These are phyloP conservation scores for Aradus depressus DNA, from an alignment of 2,888 invertebrate genomes.

Conservation along the genomic window DNA sequence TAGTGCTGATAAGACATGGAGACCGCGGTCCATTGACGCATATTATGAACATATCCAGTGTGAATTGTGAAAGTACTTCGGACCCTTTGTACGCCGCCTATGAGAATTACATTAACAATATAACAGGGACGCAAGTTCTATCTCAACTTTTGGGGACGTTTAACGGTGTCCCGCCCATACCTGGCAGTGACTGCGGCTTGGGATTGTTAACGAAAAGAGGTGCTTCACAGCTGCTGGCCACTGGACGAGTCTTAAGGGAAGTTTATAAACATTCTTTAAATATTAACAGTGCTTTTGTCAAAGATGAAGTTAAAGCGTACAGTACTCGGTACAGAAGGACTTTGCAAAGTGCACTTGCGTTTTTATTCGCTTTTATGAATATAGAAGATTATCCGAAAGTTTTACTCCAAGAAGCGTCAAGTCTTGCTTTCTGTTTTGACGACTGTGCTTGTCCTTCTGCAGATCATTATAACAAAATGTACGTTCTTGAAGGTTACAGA, in stretches of 20 bases:
- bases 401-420: slow-evolving; percentile 61
- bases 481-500: slow-evolving; percentile 45
- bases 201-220: slow-evolving; percentile 65
- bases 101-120: slow-evolving; percentile 45
- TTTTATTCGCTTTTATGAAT: slow-evolving; percentile 60
- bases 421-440: slow-evolving; percentile 72
- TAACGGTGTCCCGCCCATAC: slow-evolving; percentile 62
- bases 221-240: slow-evolving; percentile 60
- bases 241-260: slow-evolving; percentile 56
- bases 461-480: slow-evolving; percentile 44
- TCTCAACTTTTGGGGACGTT: slow-evolving; percentile 62
- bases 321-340: slow-evolving; percentile 81
- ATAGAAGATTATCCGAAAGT: slow-evolving; percentile 42
- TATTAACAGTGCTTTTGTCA: slow-evolving; percentile 44
- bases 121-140: slow-evolving; percentile 37
- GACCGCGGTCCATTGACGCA: slow-evolving; percentile 80
- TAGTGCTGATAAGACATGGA: slow-evolving; percentile 75
- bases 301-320: slow-evolving; percentile 51
- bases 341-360: slow-evolving; percentile 77
- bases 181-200: slow-evolving; percentile 61
- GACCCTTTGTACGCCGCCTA: slow-evolving; percentile 33
- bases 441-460: slow-evolving; percentile 71
- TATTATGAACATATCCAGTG: slow-evolving; percentile 60
- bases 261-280: slow-evolving; percentile 48
- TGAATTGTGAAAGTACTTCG: slow-evolving; percentile 52